These are phyloP conservation scores for Distichodus sexfasciatus DNA, from an alignment of 2,797 vertebrate species.

Conservation along the genomic window DNA sequence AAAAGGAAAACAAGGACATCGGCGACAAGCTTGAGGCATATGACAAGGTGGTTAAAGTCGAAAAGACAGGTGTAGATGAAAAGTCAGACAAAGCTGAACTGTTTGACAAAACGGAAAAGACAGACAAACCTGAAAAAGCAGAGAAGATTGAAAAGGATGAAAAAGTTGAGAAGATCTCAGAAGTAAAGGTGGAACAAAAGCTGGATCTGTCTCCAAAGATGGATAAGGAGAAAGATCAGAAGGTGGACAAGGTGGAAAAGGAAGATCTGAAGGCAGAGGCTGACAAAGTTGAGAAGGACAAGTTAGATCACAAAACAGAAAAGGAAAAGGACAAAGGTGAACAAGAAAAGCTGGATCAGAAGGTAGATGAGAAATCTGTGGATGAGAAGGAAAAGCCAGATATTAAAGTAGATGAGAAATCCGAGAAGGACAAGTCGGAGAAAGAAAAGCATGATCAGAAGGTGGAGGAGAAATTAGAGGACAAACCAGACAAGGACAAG, in stretches of 20 bases:
- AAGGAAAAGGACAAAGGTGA: constrained; percentile 31
- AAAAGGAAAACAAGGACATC: constrained; percentile 50
- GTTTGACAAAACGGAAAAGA: constrained; percentile 39
- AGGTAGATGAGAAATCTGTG: constrained; percentile 15
- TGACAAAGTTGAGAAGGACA: constrained; percentile 28
- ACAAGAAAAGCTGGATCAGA: constrained; percentile 26
- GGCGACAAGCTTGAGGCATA: constrained; percentile 42
- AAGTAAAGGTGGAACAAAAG: constrained; percentile 42
- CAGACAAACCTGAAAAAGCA: constrained; percentile 38
- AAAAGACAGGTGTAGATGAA: not conserved
- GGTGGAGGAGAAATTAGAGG: constrained; percentile 9
- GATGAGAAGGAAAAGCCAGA: constrained; percentile 11
- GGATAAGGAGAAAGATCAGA: constrained; percentile 51
- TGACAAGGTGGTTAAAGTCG: constrained; percentile 33
- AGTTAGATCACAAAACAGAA: constrained; percentile 22
- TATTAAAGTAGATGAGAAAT: constrained; percentile 29
- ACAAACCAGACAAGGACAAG: constrained; percentile 26
- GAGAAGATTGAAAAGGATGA: constrained; percentile 34
- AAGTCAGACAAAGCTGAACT: constrained; percentile 42
- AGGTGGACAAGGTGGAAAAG: constrained; percentile 28
- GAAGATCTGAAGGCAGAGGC: constrained; percentile 22
- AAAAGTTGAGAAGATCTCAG: constrained; percentile 49
- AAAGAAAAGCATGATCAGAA: constrained; percentile 15
- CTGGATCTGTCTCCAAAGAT: constrained; percentile 31
- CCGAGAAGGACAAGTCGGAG: constrained; percentile 14